Conservation (phyloP, 1,140 invertebrate species). For the Asbolus verrucosus region DNA sequence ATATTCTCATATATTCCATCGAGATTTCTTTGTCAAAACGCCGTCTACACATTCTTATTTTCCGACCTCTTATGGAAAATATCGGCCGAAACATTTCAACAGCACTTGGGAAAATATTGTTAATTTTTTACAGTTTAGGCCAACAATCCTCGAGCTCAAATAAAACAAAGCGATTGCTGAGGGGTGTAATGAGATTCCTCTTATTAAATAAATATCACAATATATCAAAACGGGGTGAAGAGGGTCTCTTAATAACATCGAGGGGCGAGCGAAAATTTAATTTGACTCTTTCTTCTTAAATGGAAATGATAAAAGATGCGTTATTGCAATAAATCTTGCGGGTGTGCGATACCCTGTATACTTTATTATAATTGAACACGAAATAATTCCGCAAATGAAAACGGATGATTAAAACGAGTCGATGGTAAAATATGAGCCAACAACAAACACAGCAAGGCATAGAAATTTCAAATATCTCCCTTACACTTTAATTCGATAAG, state of each 20-base stretch:
- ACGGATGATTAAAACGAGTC: slow-evolving; percentile 11
- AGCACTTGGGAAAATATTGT: background rate
- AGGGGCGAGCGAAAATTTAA: slow-evolving; percentile 22
- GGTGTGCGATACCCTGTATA: slow-evolving; percentile 16
- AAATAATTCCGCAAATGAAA: slow-evolving; percentile 16
- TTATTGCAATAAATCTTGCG: slow-evolving; percentile 21
- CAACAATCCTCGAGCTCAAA: background rate
- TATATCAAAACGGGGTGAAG: slow-evolving; percentile 17
- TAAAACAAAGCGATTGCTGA: no score
- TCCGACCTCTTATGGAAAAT: no score
- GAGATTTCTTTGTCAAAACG: slow-evolving; percentile 27
- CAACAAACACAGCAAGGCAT: slow-evolving; percentile 23
- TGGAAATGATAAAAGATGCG: slow-evolving; percentile 30
- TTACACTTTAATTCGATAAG: slow-evolving; percentile 36
- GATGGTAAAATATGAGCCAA: slow-evolving; percentile 14
- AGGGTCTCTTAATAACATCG: slow-evolving; percentile 1
- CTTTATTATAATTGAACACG: slow-evolving; percentile 31
- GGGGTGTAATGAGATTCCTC: slow-evolving; percentile 1
- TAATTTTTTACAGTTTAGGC: background rate
- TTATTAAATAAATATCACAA: slow-evolving; percentile 34
- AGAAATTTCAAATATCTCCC: slow-evolving; percentile 30
- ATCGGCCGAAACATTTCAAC: no score
- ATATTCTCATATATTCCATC: slow-evolving; percentile 27
- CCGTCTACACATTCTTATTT: slow-evolving; percentile 6
- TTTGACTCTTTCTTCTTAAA: slow-evolving; percentile 34